These are phyloP conservation scores for Prenolepis imparis DNA, from an alignment of 2,888 invertebrate genomes.

Conservation along the genomic window DNA sequence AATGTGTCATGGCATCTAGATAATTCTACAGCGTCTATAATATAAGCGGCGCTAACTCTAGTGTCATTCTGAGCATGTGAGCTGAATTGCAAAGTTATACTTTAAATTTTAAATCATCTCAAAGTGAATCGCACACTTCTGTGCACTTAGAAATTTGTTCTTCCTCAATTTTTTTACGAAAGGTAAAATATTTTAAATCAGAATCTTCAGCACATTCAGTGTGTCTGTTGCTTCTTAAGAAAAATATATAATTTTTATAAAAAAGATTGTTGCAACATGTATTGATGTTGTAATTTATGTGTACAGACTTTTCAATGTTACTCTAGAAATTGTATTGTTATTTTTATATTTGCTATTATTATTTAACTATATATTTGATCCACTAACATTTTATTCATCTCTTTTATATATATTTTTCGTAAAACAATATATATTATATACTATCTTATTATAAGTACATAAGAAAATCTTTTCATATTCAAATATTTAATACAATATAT, in stretches of 20 bases:
- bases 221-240: background rate
- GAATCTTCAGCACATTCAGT: background rate
- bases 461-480: background rate
- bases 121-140: background rate
- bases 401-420: background rate
- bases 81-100: background rate
- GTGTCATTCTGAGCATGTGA: conserved; percentile 28
- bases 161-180: background rate
- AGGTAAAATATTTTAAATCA: background rate
- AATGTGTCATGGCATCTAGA: conserved; percentile 79
- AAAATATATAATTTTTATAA: background rate
- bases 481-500: background rate
- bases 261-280: background rate
- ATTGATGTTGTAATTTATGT: conserved; percentile 11
- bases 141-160: background rate
- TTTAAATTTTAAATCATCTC: background rate
- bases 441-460: background rate
- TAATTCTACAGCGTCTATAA: conserved; percentile 77
- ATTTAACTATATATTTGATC: background rate
- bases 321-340: background rate
- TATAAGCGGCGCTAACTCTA: conserved; percentile 40
- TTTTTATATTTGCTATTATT: background rate
- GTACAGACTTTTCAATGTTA: background rate
- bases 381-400: background rate
- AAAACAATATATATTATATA: background rate